Evolutionary conservation across 1,140 invertebrate species (phyloP).

Genomic region (Charaxes varanes): DNA sequence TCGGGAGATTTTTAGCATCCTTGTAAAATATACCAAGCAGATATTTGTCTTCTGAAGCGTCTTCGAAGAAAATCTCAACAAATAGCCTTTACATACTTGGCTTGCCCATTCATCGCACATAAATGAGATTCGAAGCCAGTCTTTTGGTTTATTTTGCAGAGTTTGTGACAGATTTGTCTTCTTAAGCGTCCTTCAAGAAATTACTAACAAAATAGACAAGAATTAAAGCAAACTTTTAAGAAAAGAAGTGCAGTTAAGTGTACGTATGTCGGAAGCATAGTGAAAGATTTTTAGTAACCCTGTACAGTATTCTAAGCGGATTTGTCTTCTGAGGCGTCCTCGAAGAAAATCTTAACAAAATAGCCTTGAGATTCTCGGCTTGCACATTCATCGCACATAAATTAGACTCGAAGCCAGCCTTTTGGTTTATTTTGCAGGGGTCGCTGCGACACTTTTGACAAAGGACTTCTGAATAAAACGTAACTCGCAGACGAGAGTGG

Average conservation of each 20-base stretch:
- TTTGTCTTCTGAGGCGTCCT: conserved; percentile 14
- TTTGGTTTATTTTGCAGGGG: conserved; percentile 27
- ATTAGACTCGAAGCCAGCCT: conserved; percentile 29
- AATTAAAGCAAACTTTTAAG: too few species aligned
- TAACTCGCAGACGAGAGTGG: conserved; percentile 21
- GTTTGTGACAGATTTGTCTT: too few species aligned
- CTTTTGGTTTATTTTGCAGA: conserved; percentile 29
- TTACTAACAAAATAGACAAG: too few species aligned
- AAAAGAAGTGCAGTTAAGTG: too few species aligned
- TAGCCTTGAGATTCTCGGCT: conserved; percentile 20
- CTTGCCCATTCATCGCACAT: conserved; percentile 30
- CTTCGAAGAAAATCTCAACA: conserved; percentile 25
- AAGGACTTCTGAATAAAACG: conserved; percentile 40
- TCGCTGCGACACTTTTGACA: conserved; percentile 33
- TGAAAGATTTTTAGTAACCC: conserved; percentile 3
- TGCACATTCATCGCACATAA: conserved; percentile 32
- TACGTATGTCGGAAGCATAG: conserved; percentile 1
- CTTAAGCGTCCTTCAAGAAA: too few species aligned
- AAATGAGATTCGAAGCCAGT: conserved; percentile 31
- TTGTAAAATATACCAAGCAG: conserved; percentile 14
- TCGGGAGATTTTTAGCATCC: too few species aligned
- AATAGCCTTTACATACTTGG: conserved; percentile 20
- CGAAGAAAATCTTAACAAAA: conserved; percentile 27
- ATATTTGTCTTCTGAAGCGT: conserved; percentile 15
- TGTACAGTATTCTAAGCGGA: conserved; percentile 15